Percentiles rank a stretch among this genome's conserved stretches.
phyloP scores from a whole-genome alignment of 2,888 invertebrate genomes.

The Graphium colonna region DNA sequence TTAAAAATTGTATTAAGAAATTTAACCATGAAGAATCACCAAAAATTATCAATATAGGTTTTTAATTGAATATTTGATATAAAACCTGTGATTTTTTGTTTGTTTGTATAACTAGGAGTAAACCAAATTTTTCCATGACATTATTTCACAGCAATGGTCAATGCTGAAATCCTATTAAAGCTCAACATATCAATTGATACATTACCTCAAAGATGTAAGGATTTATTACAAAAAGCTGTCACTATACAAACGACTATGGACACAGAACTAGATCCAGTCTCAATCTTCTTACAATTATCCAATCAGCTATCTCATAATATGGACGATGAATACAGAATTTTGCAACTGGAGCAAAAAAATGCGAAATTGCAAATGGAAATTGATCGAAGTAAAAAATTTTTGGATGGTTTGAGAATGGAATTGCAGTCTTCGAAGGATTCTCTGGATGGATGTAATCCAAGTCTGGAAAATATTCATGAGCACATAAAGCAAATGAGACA shows the following conservation, averaged over 20 bases:
- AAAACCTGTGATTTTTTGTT: too few species aligned
- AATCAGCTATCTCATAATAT: slow-evolving; percentile 45
- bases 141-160: slow-evolving; percentile 47
- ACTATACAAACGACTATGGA: slow-evolving; percentile 39
- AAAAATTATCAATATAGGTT: too few species aligned
- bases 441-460: slow-evolving; percentile 45
- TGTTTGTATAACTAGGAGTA: too few species aligned
- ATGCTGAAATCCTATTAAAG: slow-evolving; percentile 49
- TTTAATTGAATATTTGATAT: too few species aligned
- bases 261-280: slow-evolving; percentile 50
- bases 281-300: slow-evolving; percentile 48
- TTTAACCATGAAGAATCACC: too few species aligned
- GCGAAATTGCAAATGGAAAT: slow-evolving; percentile 54
- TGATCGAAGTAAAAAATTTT: slow-evolving; percentile 54
- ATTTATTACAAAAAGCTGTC: slow-evolving; percentile 43
- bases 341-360: slow-evolving; percentile 60
- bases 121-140: too few species aligned
- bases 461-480: slow-evolving; percentile 58
- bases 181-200: slow-evolving; percentile 53
- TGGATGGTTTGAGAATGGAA: slow-evolving; percentile 50
- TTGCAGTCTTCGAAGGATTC: slow-evolving; percentile 49
- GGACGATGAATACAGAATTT: slow-evolving; percentile 57
- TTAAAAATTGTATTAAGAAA: too few species aligned
- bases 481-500: slow-evolving; percentile 57
- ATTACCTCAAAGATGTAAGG: slow-evolving; percentile 59